Conservation (phyloP, 2,797 vertebrate species). For the Eidolon dupreanum region DNA sequence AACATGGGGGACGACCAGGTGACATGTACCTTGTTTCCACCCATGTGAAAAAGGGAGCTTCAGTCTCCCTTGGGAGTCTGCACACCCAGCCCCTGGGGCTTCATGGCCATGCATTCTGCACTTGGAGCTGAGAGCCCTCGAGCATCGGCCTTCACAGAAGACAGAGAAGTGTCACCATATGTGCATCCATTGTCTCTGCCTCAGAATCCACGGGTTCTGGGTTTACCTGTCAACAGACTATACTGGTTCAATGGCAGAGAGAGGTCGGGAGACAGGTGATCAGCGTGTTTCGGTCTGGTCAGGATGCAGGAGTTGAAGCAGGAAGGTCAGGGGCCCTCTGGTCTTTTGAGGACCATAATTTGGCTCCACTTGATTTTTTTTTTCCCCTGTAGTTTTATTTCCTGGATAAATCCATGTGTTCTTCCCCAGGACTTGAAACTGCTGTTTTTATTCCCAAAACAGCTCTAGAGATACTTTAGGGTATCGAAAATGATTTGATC, state of each 20-base stretch:
- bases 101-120: not conserved
- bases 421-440: not conserved
- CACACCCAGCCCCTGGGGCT: not conserved
- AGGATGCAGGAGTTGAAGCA: no score
- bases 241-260: not conserved
- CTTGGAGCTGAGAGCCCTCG: not conserved
- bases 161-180: no score
- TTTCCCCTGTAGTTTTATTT: not conserved
- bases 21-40: not conserved
- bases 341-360: not conserved
- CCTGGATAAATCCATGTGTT: not conserved
- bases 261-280: not conserved
- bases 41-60: not conserved
- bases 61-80: not conserved
- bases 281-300: not conserved
- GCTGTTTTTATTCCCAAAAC: not conserved
- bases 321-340: not conserved
- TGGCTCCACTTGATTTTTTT: not conserved
- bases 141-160: no score
- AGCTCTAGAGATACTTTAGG: not conserved
- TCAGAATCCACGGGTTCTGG: not conserved
- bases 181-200: not conserved
- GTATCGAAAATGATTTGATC: not conserved
- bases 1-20: not conserved
- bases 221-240: not conserved